Evolutionary conservation across 1,140 invertebrate species (phyloP).

Genomic region (Anadara kagoshimensis): DNA sequence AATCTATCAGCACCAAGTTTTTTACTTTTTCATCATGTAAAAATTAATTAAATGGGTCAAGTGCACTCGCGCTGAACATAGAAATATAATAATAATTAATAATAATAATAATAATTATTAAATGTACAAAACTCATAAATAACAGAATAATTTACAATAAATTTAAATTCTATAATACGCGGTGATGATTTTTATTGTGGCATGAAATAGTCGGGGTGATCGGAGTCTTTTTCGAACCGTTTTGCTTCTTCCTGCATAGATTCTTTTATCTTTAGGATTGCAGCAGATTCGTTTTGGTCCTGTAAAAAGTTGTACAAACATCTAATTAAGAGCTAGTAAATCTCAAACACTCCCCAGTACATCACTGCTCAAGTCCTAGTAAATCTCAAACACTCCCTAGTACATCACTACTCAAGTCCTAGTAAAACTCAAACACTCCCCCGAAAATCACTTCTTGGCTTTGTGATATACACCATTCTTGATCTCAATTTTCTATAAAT

Average conservation of each 20-base stretch:
- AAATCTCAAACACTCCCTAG: no score
- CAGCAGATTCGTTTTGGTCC: slow-evolving; percentile 98
- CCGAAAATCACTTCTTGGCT: no score
- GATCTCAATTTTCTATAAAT: no score
- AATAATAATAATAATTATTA: slow-evolving; percentile 31
- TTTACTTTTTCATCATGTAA: slow-evolving; percentile 15
- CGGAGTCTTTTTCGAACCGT: slow-evolving; percentile 97
- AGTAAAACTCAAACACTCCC: no score
- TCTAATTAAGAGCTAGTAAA: neutral
- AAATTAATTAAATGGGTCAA: slow-evolving; percentile 18
- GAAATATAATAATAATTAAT: slow-evolving; percentile 32
- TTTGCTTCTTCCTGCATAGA: slow-evolving; percentile 99
- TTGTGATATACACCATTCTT: no score
- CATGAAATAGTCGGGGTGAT: slow-evolving; percentile 67
- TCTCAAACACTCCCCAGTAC: no score
- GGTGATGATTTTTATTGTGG: slow-evolving; percentile 45
- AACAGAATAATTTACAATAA: slow-evolving; percentile 44
- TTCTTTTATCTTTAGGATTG: slow-evolving; percentile 99
- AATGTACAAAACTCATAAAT: slow-evolving; percentile 25
- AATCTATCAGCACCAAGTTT: slow-evolving; percentile 1
- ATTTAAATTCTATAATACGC: slow-evolving; percentile 32
- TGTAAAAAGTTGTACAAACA: slow-evolving; percentile 76
- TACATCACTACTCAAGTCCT: no score
- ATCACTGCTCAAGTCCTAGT: no score
- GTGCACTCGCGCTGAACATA: slow-evolving; percentile 31